Evolutionary conservation across 1,140 invertebrate species (phyloP).

Genomic region (Pararge aegeria): DNA sequence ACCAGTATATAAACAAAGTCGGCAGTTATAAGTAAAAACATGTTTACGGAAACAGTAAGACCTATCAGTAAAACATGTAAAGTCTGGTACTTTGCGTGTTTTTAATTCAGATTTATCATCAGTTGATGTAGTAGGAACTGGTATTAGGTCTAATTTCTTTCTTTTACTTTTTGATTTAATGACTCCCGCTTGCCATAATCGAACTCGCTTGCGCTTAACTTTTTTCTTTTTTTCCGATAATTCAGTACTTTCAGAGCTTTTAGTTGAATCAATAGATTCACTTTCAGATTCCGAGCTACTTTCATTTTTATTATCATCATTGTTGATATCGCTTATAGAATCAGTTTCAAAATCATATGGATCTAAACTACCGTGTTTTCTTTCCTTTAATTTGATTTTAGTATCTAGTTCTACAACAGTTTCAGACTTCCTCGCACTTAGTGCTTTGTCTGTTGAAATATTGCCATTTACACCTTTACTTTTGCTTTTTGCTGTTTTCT

Average conservation of each 20-base stretch:
- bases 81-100: conserved; percentile 34
- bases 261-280: conserved; percentile 48
- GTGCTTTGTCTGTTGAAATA: conserved; percentile 2
- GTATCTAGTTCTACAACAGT: not conserved
- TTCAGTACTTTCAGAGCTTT: conserved; percentile 51
- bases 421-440: not conserved
- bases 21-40: conserved; percentile 71
- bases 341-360: conserved; percentile 63
- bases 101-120: conserved; percentile 5
- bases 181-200: conserved; percentile 51
- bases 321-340: conserved; percentile 44
- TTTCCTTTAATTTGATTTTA: conserved; percentile 45
- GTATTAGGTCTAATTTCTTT: conserved; percentile 43
- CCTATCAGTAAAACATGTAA: conserved; percentile 61
- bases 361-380: conserved; percentile 37
- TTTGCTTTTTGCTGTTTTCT: conserved; percentile 49
- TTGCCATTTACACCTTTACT: conserved; percentile 14
- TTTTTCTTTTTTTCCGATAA: conserved; percentile 51
- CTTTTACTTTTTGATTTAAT: conserved; percentile 56
- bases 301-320: conserved; percentile 37
- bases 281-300: conserved; percentile 49
- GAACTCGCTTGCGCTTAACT: conserved; percentile 46
- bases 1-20: conserved; percentile 81
- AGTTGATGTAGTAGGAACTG: conserved; percentile 4
- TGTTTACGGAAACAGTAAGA: conserved; percentile 65